phyloP scores from a whole-genome alignment of 2,888 invertebrate species.

The Atrina japonica region DNA sequence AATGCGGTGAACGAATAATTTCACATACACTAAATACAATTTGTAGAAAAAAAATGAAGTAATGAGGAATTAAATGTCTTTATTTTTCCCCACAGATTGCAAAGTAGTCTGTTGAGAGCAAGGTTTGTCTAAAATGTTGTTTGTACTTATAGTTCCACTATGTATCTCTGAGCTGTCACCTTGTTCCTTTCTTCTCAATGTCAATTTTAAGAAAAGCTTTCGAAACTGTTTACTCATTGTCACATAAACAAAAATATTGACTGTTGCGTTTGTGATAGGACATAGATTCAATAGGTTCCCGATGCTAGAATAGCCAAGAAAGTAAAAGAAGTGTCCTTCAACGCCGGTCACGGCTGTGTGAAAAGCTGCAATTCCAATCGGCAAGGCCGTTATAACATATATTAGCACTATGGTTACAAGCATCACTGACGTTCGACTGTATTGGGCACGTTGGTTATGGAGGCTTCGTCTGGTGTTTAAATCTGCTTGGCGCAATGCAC shows the following conservation, averaged over 20 bases:
- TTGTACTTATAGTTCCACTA: no score
- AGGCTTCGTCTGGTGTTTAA: not conserved
- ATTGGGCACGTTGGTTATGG: not conserved
- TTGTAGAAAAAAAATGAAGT: no score
- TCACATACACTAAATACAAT: no score
- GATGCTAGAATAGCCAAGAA: constrained; percentile 9
- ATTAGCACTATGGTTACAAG: constrained; percentile 11
- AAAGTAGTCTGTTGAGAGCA: no score
- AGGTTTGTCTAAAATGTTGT: no score
- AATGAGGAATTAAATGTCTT: no score
- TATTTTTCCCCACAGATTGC: no score
- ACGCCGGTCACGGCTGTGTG: not conserved
- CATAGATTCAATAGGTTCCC: constrained; percentile 7
- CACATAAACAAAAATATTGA: constrained; percentile 16
- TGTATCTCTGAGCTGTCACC: no score
- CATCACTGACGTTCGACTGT: constrained; percentile 16
- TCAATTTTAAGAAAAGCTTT: no score
- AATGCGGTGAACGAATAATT: no score
- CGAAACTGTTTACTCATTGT: constrained; percentile 12
- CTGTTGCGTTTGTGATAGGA: constrained; percentile 1
- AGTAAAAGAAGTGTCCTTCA: constrained; percentile 23
- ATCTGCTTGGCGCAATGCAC: constrained; percentile 4
- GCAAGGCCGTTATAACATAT: constrained; percentile 2
- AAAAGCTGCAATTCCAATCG: constrained; percentile 20
- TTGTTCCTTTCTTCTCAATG: no score